Percentiles rank a stretch among this genome's conserved stretches.
These are phyloP conservation scores for Zaprionus capensis DNA, from an alignment of 1,140 invertebrate species.

Conservation along the genomic window DNA sequence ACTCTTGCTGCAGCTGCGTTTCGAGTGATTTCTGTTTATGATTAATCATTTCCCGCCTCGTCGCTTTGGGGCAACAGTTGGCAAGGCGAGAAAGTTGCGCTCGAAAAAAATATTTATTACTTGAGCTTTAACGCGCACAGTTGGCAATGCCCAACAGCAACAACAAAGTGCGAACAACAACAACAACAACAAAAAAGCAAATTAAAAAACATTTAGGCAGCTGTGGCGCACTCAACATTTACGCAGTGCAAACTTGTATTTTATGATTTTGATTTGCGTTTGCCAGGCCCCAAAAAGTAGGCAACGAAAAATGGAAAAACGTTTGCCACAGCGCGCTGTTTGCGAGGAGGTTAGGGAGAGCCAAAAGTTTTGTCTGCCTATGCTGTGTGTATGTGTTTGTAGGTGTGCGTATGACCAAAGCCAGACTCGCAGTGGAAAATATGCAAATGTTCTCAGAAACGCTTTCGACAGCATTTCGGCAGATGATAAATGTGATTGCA, in stretches of 20 bases:
- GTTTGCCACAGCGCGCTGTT: not conserved
- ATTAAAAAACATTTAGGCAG: slow-evolving; percentile 82
- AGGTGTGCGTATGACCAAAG: not conserved
- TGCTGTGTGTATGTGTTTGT: slow-evolving; percentile 13
- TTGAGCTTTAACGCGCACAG: slow-evolving; percentile 58
- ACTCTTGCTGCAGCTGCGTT: slow-evolving; percentile 60
- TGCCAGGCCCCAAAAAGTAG: slow-evolving; percentile 61
- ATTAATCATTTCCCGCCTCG: slow-evolving; percentile 65
- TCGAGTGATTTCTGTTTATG: slow-evolving; percentile 56
- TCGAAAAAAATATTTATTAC: slow-evolving; percentile 45
- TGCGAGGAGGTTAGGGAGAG: not conserved
- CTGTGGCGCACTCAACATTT: slow-evolving; percentile 69
- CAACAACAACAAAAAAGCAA: slow-evolving; percentile 54
- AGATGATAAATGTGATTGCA: not conserved
- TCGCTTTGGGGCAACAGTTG: slow-evolving; percentile 52
- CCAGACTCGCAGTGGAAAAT: not conserved
- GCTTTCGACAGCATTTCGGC: not conserved
- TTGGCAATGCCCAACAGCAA: slow-evolving; percentile 30
- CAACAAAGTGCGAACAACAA: slow-evolving; percentile 28
- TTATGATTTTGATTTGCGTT: slow-evolving; percentile 75
- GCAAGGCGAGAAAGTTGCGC: slow-evolving; percentile 44
- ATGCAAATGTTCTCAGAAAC: not conserved
- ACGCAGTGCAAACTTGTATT: slow-evolving; percentile 82
- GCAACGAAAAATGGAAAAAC: slow-evolving; percentile 46
- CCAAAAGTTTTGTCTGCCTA: slow-evolving; percentile 21